A percentile compares a stretch with the other conserved stretches of the same genome.
phyloP scores from a whole-genome alignment of 1,140 invertebrate species.

The Sarcophaga bullata region DNA sequence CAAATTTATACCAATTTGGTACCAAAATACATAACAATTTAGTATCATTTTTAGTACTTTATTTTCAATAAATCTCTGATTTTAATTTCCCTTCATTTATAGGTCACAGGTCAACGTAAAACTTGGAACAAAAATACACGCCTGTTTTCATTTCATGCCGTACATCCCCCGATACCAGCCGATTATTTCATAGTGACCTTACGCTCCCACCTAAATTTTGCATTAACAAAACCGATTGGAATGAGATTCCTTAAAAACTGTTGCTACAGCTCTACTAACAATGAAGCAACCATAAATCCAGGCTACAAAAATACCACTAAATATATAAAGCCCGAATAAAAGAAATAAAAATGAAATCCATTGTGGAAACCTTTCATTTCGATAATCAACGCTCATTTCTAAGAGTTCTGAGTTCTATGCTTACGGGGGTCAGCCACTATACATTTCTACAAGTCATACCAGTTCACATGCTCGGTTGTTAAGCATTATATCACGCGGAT shows the following conservation, averaged over 20 bases:
- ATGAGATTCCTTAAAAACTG: conserved; percentile 53
- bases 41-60: too few species aligned
- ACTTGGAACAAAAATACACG: conserved; percentile 96
- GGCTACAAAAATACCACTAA: conserved; percentile 18
- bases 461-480: conserved; percentile 83
- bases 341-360: conserved; percentile 74
- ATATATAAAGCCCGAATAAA: not conserved
- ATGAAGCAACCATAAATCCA: not conserved
- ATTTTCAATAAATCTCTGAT: not conserved
- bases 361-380: conserved; percentile 85
- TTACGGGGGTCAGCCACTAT: too few species aligned
- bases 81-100: conserved; percentile 28
- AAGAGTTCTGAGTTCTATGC: too few species aligned
- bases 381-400: too few species aligned
- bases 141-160: conserved; percentile 87
- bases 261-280: not conserved
- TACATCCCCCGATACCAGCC: conserved; percentile 71
- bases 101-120: conserved; percentile 88
- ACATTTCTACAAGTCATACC: conserved; percentile 90
- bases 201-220: conserved; percentile 71
- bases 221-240: conserved; percentile 69
- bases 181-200: conserved; percentile 74
- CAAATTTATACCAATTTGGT: not conserved
- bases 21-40: not conserved
- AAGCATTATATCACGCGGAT: conserved; percentile 73